Conservation (phyloP, 2,113 vertebrate species). For the Struthio camelus region DNA sequence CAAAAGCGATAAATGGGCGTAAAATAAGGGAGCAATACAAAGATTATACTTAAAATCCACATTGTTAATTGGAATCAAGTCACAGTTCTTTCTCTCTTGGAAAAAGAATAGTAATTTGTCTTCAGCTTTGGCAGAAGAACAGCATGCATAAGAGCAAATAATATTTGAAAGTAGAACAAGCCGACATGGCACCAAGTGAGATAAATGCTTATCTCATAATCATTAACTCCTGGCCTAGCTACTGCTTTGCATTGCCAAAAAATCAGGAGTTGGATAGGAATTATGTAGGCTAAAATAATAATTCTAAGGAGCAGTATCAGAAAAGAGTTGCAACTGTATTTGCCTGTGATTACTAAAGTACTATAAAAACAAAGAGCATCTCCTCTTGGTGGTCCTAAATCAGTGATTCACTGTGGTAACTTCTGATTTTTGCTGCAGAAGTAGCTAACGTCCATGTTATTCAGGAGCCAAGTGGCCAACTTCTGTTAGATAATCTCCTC, state of each 20-base stretch:
- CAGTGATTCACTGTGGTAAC: not conserved
- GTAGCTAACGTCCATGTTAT: not conserved
- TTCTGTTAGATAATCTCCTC: not conserved
- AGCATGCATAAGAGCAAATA: constrained; percentile 45
- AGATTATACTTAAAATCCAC: constrained; percentile 8
- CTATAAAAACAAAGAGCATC: not conserved
- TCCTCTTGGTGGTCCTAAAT: not conserved
- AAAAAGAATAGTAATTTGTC: constrained; percentile 26
- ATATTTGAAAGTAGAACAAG: constrained; percentile 58
- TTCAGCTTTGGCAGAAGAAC: constrained; percentile 41
- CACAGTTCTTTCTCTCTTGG: not conserved
- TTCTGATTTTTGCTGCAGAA: not conserved
- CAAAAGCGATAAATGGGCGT: not conserved
- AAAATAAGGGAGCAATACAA: not conserved
- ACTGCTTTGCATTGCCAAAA: constrained; percentile 22
- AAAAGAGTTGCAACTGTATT: constrained; percentile 40
- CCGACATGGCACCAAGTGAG: constrained; percentile 62
- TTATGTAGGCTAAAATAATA: not conserved
- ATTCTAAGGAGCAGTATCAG: not conserved
- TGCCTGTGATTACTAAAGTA: not conserved
- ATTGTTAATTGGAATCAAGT: not conserved
- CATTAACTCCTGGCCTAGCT: constrained; percentile 65
- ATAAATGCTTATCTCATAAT: constrained; percentile 69
- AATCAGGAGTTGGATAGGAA: constrained; percentile 24
- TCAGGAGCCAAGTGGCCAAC: not conserved